These are phyloP conservation scores for Hypsibius dujardini DNA, from an alignment of 1,140 invertebrate species.

Conservation along the genomic window DNA sequence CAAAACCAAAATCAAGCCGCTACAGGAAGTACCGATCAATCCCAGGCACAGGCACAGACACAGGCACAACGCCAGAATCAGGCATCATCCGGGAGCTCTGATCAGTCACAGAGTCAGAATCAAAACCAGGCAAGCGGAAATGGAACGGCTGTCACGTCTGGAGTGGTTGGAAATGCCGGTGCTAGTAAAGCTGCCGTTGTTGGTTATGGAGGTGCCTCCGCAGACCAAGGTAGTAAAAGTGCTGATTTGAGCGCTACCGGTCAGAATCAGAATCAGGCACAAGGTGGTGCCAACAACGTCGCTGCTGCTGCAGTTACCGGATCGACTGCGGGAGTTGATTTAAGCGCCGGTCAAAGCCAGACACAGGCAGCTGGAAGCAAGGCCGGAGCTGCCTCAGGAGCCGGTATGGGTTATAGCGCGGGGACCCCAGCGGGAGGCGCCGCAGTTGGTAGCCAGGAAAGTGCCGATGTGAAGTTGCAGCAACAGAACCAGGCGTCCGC, in stretches of 20 bases:
- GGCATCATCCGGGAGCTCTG: not conserved
- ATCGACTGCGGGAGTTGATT: too few relatives aligned
- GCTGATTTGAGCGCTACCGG: not conserved
- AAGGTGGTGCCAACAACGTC: not conserved
- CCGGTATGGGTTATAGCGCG: too few relatives aligned
- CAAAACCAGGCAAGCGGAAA: not conserved
- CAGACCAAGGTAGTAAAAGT: too few relatives aligned
- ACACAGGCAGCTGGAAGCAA: too few relatives aligned
- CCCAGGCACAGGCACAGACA: too few relatives aligned
- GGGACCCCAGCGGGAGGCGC: not conserved
- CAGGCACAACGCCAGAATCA: not conserved
- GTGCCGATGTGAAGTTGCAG: not conserved
- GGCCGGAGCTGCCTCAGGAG: too few relatives aligned
- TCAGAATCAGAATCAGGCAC: conserved; percentile 6
- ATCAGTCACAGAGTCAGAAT: not conserved
- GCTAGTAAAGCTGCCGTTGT: too few relatives aligned
- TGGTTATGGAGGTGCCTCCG: too few relatives aligned
- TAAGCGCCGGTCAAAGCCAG: too few relatives aligned
- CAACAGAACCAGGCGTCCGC: not conserved
- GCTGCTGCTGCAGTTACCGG: too few relatives aligned
- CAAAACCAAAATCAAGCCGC: not conserved
- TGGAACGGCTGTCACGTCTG: not conserved
- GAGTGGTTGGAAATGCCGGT: too few relatives aligned
- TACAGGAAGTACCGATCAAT: not conserved
- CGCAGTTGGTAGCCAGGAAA: conserved; percentile 4